Base-by-base conservation (phyloP, 2,113 vertebrate species). In the Xiphophorus couchianus region DNA sequence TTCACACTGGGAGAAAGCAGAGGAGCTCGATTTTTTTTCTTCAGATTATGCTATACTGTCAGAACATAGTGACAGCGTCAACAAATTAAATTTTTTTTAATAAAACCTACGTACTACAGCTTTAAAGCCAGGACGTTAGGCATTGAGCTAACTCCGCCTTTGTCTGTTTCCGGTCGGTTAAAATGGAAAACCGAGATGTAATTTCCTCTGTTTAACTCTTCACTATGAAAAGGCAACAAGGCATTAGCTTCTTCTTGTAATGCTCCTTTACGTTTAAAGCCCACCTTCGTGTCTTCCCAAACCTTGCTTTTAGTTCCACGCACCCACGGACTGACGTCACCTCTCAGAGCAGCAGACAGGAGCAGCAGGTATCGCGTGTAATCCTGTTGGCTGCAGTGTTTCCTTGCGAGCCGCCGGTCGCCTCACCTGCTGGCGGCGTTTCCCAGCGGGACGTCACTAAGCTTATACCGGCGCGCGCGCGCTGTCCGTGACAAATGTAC, bases 361-460 rank as follows among this genome's bases (percentile, higher is more conserved):
- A 27, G 58, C 66, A 68, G 61, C 17, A 25, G 78, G 79, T 6
- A 72, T 63, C 75, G 69, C 71, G 70, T 51, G 78, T 90, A 92
- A 90, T 92, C 87, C 79, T 69, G 33, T 42, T 76, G 66, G 35
- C 51, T 62, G 42, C 39, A 3, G 27, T 58, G 64, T 77, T 66
- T 78, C 27, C 61, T 66, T 83, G 29, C 51, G 66, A 84, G 67
- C 78, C 64, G 62, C 66, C 64, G 73, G 66, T 61, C 28, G 7
- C n/a, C 63, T 63, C 79, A 81, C 75, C 73, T 37, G 69, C 70
- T 79, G 82, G 67, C 73, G 70, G 35, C 35, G 37, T 1, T 5
- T 19, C 77, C 64, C 68, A 63, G 80, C 73, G 69, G 67, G 86
- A 84, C 48, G 17, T 73, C 70, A 8, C 62, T 79, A 87, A 91